These are phyloP conservation scores for Drosophila chauvacae DNA, from an alignment of 1,140 invertebrate species.

Conservation along the genomic window DNA sequence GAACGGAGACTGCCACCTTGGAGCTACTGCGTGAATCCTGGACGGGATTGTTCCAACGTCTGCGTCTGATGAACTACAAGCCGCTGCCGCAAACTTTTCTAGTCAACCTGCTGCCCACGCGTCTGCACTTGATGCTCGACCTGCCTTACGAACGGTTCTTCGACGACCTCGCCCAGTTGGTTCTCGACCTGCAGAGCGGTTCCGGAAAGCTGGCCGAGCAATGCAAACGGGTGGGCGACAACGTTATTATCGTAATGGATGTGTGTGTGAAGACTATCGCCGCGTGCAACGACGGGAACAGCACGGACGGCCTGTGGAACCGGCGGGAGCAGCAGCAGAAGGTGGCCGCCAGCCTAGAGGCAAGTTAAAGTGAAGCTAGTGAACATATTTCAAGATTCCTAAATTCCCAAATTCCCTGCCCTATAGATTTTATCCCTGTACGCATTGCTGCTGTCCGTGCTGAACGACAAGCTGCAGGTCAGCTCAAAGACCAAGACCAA, in stretches of 20 bases:
- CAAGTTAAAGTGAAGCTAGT: conserved; percentile 1
- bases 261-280: conserved; percentile 61
- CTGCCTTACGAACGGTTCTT: conserved; percentile 81
- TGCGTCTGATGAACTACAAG: conserved; percentile 75
- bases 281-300: conserved; percentile 67
- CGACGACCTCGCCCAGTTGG: conserved; percentile 68
- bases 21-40: conserved; percentile 71
- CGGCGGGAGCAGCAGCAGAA: conserved; percentile 70
- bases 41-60: conserved; percentile 72
- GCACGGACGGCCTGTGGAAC: conserved; percentile 71
- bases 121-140: conserved; percentile 71
- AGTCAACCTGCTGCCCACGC: conserved; percentile 83
- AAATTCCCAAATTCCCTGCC: background rate
- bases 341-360: conserved; percentile 75
- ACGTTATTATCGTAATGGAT: conserved; percentile 60
- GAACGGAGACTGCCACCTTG: conserved; percentile 54
- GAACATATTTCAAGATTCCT: background rate
- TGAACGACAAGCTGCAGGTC: conserved; percentile 78
- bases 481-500: conserved; percentile 69
- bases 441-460: conserved; percentile 78
- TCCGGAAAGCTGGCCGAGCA: conserved; percentile 50
- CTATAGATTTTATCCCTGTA: conserved; percentile 77
- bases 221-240: conserved; percentile 68
- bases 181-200: conserved; percentile 66
- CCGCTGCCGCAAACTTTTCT: conserved; percentile 82